Evolutionary conservation across 2,888 invertebrate species (phyloP), one percentile per base, ranked within the genome.

Genomic region (Nomada ruficornis): DNA sequence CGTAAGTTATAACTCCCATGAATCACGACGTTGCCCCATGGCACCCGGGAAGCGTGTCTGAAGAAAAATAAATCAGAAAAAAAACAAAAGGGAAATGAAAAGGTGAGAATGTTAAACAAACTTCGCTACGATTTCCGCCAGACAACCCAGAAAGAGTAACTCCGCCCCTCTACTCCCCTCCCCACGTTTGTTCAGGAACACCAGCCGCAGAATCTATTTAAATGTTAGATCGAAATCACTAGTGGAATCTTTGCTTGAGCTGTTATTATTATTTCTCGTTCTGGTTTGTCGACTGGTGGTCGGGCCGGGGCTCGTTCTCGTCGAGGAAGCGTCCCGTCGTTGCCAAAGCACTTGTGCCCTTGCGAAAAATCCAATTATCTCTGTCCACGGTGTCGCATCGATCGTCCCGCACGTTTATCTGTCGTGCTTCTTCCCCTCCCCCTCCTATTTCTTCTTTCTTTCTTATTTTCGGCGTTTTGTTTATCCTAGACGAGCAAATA

Each of bases 261-360:
- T 80, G 85, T 87, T 85, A 85, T 85, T 88, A 85, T 88, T 86
- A 84, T 85, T 81, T 83, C 83, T 77, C 77, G 76, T 69, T 60
- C 78, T 65, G 65, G 80, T 72, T 73, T 77, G 68, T 69, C 55
- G 65, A 44, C 52, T 15, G 29, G 42, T 68, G 75, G 47, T 55
- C 74, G 77, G 59, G 80, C 83, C 65, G 67, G 67, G 73, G 79
- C 83, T 82, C 72, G 75, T 83, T 86, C 74, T 80, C 81, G 73
- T 60, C 70, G 55, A 79, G 86, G 85, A 87, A 87, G 69, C 77
- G 77, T 70, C 67, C 62, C 36, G 10, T 10, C 60, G 44, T 54
- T 84, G 84, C 80, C 84, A 85, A 84, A 77, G 68, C 50, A 18
- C 69, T 55, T 23, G 13, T 44, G 44, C 29, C 52, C 47, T 65